phyloP scores from a whole-genome alignment of 2,888 invertebrate genomes.

The Lasioglossum morio region DNA sequence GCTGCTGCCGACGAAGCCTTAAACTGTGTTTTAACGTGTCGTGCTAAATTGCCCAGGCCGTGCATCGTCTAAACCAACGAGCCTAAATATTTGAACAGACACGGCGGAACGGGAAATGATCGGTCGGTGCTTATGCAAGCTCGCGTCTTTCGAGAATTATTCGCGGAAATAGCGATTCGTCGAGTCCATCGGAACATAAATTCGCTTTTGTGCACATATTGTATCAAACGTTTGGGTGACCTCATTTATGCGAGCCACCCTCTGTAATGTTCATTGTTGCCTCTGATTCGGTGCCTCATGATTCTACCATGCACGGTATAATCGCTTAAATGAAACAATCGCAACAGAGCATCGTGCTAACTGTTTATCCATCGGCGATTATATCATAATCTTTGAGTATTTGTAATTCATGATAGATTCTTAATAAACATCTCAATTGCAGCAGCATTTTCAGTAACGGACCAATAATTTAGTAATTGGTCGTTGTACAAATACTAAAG shows the following conservation, averaged over 20 bases:
- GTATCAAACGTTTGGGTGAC: neutral
- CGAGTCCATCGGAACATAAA: neutral
- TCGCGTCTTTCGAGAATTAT: neutral
- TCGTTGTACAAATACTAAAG: neutral
- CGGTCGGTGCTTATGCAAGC: neutral
- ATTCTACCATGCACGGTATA: neutral
- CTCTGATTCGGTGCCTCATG: neutral
- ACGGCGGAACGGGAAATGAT: neutral
- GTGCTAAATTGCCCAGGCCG: neutral
- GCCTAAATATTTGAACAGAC: constrained; percentile 13
- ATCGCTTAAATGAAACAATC: neutral
- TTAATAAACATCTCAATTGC: neutral
- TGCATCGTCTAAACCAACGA: neutral
- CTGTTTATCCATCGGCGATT: neutral
- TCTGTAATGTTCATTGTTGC: neutral
- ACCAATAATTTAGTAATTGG: neutral
- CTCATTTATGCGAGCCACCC: neutral
- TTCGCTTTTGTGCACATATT: neutral
- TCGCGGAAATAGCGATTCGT: neutral
- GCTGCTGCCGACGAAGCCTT: too few species aligned
- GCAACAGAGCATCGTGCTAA: neutral
- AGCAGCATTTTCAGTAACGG: neutral
- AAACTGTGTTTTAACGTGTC: too few species aligned
- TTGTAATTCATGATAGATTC: neutral
- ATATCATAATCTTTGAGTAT: neutral